These are phyloP conservation scores for Tenthredo notha DNA, from an alignment of 2,888 invertebrate species.

Conservation along the genomic window DNA sequence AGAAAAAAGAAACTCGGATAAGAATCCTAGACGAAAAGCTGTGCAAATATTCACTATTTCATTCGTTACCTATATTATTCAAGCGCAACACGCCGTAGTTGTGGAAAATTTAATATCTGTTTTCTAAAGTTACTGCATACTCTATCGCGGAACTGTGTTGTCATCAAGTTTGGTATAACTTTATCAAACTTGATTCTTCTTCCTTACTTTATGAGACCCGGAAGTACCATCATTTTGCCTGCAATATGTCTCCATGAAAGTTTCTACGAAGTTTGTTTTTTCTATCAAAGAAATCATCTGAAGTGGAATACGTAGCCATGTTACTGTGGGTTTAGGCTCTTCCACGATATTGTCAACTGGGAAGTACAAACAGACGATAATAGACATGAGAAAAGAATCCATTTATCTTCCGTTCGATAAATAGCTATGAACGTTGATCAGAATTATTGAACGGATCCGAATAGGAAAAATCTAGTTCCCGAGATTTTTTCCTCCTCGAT, in stretches of 20 bases:
- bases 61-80: not conserved
- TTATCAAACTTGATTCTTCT: slow-evolving; percentile 11
- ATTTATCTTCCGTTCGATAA: not conserved
- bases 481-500: not conserved
- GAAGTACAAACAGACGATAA: not conserved
- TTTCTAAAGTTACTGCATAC: not conserved
- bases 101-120: not conserved
- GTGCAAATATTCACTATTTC: not conserved
- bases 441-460: not conserved
- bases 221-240: not conserved
- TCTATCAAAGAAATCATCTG: not conserved
- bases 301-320: not conserved
- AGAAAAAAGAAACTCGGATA: not conserved
- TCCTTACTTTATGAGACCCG: not conserved
- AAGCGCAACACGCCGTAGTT: not conserved
- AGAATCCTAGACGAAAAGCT: not conserved
- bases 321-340: not conserved
- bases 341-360: not conserved
- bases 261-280: slow-evolving; percentile 11
- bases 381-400: not conserved
- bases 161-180: slow-evolving; percentile 21
- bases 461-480: not conserved
- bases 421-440: not conserved
- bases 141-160: not conserved
- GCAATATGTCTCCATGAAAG: slow-evolving; percentile 28